Conservation (phyloP, 2,797 vertebrate species). For the Sorex maritimensis region DNA sequence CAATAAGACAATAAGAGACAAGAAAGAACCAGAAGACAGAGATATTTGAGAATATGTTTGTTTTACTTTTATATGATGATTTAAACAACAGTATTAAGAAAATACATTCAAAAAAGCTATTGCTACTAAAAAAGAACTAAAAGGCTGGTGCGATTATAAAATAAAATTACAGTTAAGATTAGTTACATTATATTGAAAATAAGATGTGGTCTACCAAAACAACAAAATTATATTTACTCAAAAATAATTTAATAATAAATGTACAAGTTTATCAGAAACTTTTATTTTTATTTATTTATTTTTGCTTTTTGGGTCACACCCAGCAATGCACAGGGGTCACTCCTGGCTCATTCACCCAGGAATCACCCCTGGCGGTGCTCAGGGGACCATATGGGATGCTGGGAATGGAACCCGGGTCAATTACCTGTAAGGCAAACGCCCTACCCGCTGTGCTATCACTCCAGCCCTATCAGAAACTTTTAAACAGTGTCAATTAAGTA, state of each 20-base stretch:
- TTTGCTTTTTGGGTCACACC: too few relatives aligned
- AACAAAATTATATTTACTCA: not conserved
- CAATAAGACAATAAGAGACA: not conserved
- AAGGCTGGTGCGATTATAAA: not conserved
- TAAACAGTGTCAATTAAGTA: not conserved
- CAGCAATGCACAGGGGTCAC: too few relatives aligned
- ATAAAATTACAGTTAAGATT: not conserved
- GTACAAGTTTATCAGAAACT: not conserved
- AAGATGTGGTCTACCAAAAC: not conserved
- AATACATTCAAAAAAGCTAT: not conserved
- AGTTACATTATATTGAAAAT: constrained; percentile 32
- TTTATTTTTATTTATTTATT: too few relatives aligned
- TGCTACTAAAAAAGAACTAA: not conserved
- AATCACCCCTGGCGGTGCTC: too few relatives aligned
- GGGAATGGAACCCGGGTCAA: too few relatives aligned
- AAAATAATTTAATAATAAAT: constrained; percentile 41
- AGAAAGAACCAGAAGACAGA: not conserved
- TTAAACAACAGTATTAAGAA: not conserved
- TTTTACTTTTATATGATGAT: constrained; percentile 7
- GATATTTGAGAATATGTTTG: not conserved
- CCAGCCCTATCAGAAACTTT: not conserved
- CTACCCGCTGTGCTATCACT: too few relatives aligned
- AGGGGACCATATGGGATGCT: too few relatives aligned
- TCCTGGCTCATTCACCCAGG: too few relatives aligned
- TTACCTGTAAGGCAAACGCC: too few relatives aligned